Percentiles rank a stretch among this genome's conserved stretches.
These are phyloP conservation scores for Paramuricea clavata DNA, from an alignment of 92 coral and sea anemone genomes.

Conservation along the genomic window DNA sequence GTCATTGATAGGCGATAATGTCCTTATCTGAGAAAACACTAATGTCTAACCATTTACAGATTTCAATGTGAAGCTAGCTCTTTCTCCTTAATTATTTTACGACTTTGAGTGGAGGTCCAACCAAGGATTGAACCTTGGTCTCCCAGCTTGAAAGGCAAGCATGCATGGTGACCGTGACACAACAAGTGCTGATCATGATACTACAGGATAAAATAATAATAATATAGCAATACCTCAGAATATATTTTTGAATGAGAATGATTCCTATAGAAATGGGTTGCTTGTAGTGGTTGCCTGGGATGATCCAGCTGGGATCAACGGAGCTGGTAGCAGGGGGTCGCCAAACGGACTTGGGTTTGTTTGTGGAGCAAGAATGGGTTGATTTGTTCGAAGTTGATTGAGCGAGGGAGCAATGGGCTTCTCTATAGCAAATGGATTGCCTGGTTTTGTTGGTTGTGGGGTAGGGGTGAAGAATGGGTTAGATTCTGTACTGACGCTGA, in stretches of 20 bases:
- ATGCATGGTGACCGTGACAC: no score
- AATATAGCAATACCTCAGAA: neutral
- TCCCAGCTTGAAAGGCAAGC: no score
- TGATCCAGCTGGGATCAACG: slow-evolving; percentile 84
- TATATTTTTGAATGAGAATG: neutral
- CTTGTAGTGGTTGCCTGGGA: slow-evolving; percentile 55
- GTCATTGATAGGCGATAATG: no score
- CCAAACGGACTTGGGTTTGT: slow-evolving; percentile 72
- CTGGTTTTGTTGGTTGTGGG: slow-evolving; percentile 75
- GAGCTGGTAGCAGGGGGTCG: slow-evolving; percentile 86
- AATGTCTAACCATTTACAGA: no score
- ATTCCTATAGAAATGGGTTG: slow-evolving; percentile 36
- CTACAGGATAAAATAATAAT: neutral
- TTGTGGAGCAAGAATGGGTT: slow-evolving; percentile 35
- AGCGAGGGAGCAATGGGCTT: slow-evolving; percentile 95
- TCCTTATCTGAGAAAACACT: no score
- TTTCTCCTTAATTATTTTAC: no score
- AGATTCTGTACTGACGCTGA: slow-evolving; percentile 73
- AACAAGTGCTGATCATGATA: no score
- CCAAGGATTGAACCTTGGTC: no score
- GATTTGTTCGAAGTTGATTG: slow-evolving; percentile 87
- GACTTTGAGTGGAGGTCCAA: no score
- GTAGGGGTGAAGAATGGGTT: slow-evolving; percentile 86
- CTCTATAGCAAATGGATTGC: slow-evolving; percentile 92
- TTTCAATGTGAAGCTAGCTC: no score